phyloP scores from a whole-genome alignment of 2,888 invertebrate species.

The Erpobdella octoculata region DNA sequence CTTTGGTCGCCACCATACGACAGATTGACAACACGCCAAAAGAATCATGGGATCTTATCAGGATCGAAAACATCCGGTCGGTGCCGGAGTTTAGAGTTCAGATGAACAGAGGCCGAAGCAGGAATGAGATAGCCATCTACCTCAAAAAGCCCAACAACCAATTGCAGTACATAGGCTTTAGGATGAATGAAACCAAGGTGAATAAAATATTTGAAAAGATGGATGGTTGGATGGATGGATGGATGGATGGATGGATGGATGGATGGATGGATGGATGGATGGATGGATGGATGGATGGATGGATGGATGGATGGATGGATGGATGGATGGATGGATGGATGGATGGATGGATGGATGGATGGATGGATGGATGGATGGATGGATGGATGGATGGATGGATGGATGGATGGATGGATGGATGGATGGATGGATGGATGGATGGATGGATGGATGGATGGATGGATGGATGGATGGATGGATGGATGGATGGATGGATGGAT shows the following conservation, averaged over 20 bases:
- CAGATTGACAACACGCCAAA: neutral
- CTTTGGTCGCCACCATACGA: slow-evolving; percentile 12
- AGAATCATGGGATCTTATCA: slow-evolving; percentile 25
- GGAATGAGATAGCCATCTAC: neutral
- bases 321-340: too few species aligned
- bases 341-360: slow-evolving; percentile 18
- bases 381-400: slow-evolving; percentile 18
- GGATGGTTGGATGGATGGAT: too few species aligned
- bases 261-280: too few species aligned
- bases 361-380: slow-evolving; percentile 18
- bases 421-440: too few species aligned
- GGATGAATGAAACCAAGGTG: neutral
- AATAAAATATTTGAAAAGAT: neutral
- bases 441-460: too few species aligned
- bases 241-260: too few species aligned
- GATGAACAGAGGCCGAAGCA: slow-evolving; percentile 6
- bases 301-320: too few species aligned
- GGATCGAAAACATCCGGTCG: neutral
- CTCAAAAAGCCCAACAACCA: neutral
- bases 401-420: slow-evolving; percentile 16
- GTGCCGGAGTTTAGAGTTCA: slow-evolving; percentile 4
- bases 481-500: too few species aligned
- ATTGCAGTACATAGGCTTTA: neutral
- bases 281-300: too few species aligned
- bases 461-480: too few species aligned